A percentile compares a stretch with the other conserved stretches of the same genome.
phyloP scores from a whole-genome alignment of 2,888 invertebrate genomes.

The Macropis europaea region DNA sequence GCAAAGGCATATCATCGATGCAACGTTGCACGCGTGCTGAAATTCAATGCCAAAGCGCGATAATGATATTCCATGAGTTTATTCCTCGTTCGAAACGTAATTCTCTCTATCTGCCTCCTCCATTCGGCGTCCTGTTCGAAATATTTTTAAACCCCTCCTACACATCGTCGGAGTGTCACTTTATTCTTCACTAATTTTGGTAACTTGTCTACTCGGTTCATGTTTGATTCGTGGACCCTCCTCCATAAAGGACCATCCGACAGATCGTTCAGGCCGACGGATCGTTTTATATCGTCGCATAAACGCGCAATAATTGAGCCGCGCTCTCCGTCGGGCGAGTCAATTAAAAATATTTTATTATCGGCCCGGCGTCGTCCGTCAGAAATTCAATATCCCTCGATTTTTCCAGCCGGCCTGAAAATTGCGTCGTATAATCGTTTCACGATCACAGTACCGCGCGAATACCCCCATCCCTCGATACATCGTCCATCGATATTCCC shows the following conservation, averaged over 20 bases:
- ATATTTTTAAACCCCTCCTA: conserved; percentile 1
- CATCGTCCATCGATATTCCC: conserved; percentile 11
- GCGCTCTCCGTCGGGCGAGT: neutral
- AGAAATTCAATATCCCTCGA: conserved; percentile 18
- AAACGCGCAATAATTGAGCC: conserved; percentile 20
- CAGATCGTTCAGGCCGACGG: no score
- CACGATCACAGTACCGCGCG: neutral
- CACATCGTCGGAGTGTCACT: neutral
- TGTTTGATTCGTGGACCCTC: no score
- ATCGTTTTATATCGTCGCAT: neutral
- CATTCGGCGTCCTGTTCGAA: neutral
- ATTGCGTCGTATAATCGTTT: conserved; percentile 14
- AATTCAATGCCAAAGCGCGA: conserved; percentile 62
- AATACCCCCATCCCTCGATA: no score
- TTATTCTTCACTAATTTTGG: no score
- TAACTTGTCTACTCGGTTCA: no score
- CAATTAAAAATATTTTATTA: conserved; percentile 39
- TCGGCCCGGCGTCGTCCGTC: neutral
- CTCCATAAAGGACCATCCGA: no score
- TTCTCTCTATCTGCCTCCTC: neutral
- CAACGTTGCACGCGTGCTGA: conserved; percentile 63
- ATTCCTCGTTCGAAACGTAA: conserved; percentile 32
- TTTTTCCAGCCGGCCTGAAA: conserved; percentile 18
- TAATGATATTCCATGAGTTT: conserved; percentile 62
- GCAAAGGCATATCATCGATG: conserved; percentile 48